Percentiles rank a stretch among this genome's conserved stretches.
Evolutionary conservation across 2,888 invertebrate species (phyloP).

Genomic region (Aspidiotus destructor): DNA sequence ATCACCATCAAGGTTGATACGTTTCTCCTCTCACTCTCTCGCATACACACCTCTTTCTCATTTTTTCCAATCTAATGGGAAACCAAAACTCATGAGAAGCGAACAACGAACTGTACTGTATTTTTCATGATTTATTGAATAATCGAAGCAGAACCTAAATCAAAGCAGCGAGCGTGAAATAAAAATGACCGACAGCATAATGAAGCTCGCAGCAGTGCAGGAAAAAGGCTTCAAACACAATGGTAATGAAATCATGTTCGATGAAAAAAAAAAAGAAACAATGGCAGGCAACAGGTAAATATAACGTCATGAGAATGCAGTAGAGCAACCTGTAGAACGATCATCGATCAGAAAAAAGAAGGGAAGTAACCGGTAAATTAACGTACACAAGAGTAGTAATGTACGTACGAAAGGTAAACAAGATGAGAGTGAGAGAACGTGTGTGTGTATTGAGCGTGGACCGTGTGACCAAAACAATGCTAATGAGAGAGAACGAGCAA

Average conservation of each 20-base stretch:
- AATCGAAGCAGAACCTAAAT: conserved; percentile 4
- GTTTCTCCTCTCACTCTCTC: too few relatives aligned
- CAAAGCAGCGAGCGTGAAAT: conserved; percentile 1
- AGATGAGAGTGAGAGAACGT: background rate
- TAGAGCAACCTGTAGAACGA: background rate
- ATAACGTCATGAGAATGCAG: background rate
- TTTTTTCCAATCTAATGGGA: too few relatives aligned
- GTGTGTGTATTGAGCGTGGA: background rate
- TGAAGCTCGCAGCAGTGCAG: background rate
- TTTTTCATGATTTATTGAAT: background rate
- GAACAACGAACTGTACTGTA: background rate
- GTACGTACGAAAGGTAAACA: too few relatives aligned
- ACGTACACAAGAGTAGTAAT: background rate
- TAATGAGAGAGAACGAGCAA: background rate
- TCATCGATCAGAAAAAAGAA: conserved; percentile 4
- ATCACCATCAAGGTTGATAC: too few relatives aligned
- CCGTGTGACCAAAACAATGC: conserved; percentile 2
- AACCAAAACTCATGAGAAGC: too few relatives aligned
- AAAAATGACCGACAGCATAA: conserved; percentile 4
- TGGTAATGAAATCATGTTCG: background rate
- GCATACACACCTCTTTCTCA: too few relatives aligned
- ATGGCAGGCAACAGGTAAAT: conserved; percentile 2
- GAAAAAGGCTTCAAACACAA: background rate
- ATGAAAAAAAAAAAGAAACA: background rate
- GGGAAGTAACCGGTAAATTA: conserved; percentile 2